Evolutionary conservation across 2,797 vertebrate genomes (phyloP).

Genomic region (Euphonia xanthogaster): DNA sequence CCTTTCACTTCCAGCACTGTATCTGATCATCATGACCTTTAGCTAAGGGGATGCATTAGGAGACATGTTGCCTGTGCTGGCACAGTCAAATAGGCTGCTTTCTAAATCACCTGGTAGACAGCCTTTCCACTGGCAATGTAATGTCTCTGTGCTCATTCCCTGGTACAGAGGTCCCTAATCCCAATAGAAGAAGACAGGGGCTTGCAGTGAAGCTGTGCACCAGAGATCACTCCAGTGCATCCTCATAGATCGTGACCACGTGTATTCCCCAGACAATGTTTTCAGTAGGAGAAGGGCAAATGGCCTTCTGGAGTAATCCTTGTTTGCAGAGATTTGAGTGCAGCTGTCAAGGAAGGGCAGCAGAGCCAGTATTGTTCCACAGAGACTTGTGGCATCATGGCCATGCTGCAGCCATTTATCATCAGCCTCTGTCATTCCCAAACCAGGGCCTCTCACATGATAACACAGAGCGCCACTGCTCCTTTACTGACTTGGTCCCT

Average conservation of each 20-base stretch:
- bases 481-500: slow-evolving; percentile 54
- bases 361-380: slow-evolving; percentile 7
- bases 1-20: background rate
- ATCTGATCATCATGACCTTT: background rate
- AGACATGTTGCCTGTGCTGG: background rate
- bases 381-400: slow-evolving; percentile 50
- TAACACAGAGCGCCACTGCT: background rate
- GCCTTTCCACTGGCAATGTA: background rate
- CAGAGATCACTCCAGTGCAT: background rate
- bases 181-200: background rate
- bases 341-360: slow-evolving; percentile 37
- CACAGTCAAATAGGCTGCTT: background rate
- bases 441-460: slow-evolving; percentile 38
- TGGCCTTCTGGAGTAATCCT: background rate
- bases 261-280: background rate
- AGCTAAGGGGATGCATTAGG: background rate
- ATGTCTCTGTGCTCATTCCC: background rate
- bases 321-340: background rate
- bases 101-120: background rate
- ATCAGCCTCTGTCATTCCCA: slow-evolving; percentile 41
- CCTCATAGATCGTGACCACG: background rate
- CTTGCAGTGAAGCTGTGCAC: background rate
- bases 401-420: slow-evolving; percentile 37
- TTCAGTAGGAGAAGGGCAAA: background rate
- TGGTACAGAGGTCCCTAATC: background rate